Evolutionary conservation across 2,888 invertebrate species (phyloP), one percentile per base, ranked within the genome.

Genomic region (Patella depressa): DNA sequence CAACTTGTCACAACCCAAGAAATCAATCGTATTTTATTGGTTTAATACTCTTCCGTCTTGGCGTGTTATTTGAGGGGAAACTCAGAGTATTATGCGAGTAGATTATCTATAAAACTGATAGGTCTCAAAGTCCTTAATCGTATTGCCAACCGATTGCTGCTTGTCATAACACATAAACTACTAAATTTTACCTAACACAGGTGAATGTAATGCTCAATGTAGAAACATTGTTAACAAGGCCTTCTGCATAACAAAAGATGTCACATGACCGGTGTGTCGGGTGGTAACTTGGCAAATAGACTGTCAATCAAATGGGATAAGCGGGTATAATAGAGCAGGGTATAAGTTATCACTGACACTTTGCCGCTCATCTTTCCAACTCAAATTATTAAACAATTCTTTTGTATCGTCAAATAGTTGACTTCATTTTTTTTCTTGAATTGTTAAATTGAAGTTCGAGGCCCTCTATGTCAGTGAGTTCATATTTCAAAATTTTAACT

Each of bases 281-380:
- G 65, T 65, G 65, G 24, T 65, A 65, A 65, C 65, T 65, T 65
- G 24, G 65, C 65, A 65, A 65, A 65, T 65, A 65, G 65, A 24
- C 65, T 65, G 65, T 65, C 65, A 65, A 65, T 65, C 65, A 65
- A 19, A 45, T 24, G 24, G 24, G 65, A 65, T 65, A 65, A 65
- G 17, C 19, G 14, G 65, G 65, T 65, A 65, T 19, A 65, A 65
- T 65, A 14, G 65, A 11, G 24, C 11, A 65, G 65, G 14, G 65
- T 65, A 65, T 24, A 65, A 65, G 19, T 65, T 65, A 11, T 65
- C 19, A 65, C 65, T 65, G 65, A 19, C 65, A 12, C 24, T 65
- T 65, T 65, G 19, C 65, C 19, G 65, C 24, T 65, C 65, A 65
- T 65, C 65, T 24, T 65, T 65, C 19, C 24, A 65, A 45, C 45